Evolutionary conservation across 2,888 invertebrate genomes (phyloP), one percentile per base, ranked within the genome.

Genomic region (Vanessa cardui): DNA sequence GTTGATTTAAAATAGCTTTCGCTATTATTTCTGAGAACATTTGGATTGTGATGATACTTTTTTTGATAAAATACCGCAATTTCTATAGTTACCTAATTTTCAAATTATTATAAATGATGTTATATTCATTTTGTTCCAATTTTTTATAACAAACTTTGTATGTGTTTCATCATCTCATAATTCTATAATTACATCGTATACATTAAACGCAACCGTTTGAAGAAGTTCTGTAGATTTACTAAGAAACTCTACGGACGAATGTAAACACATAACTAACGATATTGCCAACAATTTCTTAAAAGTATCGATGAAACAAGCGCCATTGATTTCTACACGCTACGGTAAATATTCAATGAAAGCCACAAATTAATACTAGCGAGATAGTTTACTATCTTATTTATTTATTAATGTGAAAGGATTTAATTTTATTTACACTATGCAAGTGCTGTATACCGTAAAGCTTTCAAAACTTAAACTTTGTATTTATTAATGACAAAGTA

Each of bases 181-280:
- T 66, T 61, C 31, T 64, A 68, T 21, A 33, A 62, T 50, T 47
- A 66, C 63, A 62, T 62, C 45, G 47, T n/a, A 56, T 65, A 20
- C 44, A 68, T 68, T 68, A 26, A 68, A 58, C 69, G 62, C 60
- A 65, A 68, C 62, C 61, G 68, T 74, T 69, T 71, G 68, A 56
- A 73, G 74, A 77, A 76, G 64, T 72, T 47, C 66, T 65, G 67
- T 72, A 69, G 71, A 65, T 74, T 73, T 76, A 75, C 75, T 74
- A 62, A 71, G 76, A 78, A 77, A 73, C 61, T 70, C 58, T 72
- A 68, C 74, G 70, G 72, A 71, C 73, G 72, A 63, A 63, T 62
- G 66, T 71, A 68, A 72, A 72, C 67, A 77, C 74, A 77, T 70
- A 68, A 68, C 70, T 68, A 66, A 70, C 64, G 66, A 69, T 72